Percentiles rank a stretch among this genome's conserved stretches.
Evolutionary conservation across 2,113 vertebrate genomes (phyloP).

Genomic region (Hippocampus guttulatus): DNA sequence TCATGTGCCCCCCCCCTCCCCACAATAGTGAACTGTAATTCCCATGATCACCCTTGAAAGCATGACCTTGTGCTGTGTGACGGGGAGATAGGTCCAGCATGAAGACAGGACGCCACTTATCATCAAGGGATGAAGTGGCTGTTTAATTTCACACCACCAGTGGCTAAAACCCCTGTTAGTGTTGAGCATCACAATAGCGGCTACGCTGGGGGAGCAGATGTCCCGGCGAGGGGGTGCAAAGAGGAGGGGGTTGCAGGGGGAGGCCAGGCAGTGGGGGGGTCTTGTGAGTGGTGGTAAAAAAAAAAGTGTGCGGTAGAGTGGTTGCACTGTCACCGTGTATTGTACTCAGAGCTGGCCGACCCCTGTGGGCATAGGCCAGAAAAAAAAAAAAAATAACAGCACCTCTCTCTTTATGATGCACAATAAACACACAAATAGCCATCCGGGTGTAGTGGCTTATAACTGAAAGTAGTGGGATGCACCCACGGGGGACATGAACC

Average conservation of each 20-base stretch:
- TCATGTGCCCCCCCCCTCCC: slow-evolving; percentile 17
- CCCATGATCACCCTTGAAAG: slow-evolving; percentile 66
- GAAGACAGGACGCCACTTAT: slow-evolving; percentile 67
- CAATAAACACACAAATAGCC: slow-evolving; percentile 18
- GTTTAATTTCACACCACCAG: slow-evolving; percentile 74
- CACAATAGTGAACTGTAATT: slow-evolving; percentile 63
- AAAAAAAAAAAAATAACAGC: slow-evolving; percentile 16
- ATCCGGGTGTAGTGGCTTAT: not conserved
- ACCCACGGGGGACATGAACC: not conserved
- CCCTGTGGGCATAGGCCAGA: slow-evolving; percentile 37
- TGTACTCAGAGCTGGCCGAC: slow-evolving; percentile 48
- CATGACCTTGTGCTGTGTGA: slow-evolving; percentile 64
- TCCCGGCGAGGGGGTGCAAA: slow-evolving; percentile 61
- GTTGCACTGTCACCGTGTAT: slow-evolving; percentile 39
- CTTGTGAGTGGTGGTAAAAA: slow-evolving; percentile 5
- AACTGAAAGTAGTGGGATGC: slow-evolving; percentile 30
- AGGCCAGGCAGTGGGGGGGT: slow-evolving; percentile 42
- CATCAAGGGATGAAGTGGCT: slow-evolving; percentile 66
- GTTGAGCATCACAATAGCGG: slow-evolving; percentile 62
- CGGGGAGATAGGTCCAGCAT: slow-evolving; percentile 62
- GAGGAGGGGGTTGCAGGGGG: slow-evolving; percentile 58
- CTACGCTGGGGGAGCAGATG: slow-evolving; percentile 68
- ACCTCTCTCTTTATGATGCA: slow-evolving; percentile 21
- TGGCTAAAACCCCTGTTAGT: slow-evolving; percentile 66
- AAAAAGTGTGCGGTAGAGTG: slow-evolving; percentile 10